A percentile compares a stretch with the other conserved stretches of the same genome.
Evolutionary conservation across 2,888 invertebrate species (phyloP).

Genomic region (Pseudoips prasinana): DNA sequence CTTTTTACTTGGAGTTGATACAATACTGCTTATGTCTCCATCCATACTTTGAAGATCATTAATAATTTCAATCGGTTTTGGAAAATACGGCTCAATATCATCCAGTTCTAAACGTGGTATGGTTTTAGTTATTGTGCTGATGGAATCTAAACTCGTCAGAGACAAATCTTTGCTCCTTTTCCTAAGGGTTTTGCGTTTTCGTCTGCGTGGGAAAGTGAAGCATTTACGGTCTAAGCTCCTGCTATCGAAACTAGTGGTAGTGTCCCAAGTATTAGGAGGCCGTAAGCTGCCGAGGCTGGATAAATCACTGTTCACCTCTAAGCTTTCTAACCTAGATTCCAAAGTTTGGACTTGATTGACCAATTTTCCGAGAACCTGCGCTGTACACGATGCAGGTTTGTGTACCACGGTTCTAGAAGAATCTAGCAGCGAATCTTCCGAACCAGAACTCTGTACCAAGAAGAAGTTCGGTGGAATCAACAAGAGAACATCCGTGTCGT

Average conservation of each 20-base stretch:
- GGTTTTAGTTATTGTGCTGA: constrained; percentile 28
- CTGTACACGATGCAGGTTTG: constrained; percentile 71
- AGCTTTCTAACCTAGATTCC: constrained; percentile 74
- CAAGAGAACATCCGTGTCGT: constrained; percentile 91
- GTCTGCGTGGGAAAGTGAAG: constrained; percentile 68
- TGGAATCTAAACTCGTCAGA: constrained; percentile 56
- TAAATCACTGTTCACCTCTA: constrained; percentile 60
- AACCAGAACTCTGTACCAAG: constrained; percentile 82
- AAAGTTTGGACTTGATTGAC: constrained; percentile 84
- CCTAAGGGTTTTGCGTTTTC: constrained; percentile 51
- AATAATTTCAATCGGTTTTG: constrained; percentile 33
- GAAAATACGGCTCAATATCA: constrained; percentile 16
- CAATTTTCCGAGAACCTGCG: constrained; percentile 76
- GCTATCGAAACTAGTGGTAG: constrained; percentile 57
- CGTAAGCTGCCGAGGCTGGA: constrained; percentile 45
- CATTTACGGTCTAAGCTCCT: constrained; percentile 59
- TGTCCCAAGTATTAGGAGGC: constrained; percentile 47
- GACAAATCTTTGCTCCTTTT: constrained; percentile 51
- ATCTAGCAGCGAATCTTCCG: constrained; percentile 72
- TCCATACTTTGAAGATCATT: constrained; percentile 68
- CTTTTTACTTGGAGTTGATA: constrained; percentile 70
- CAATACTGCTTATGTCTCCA: constrained; percentile 71
- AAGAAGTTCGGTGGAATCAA: constrained; percentile 90
- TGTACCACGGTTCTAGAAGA: constrained; percentile 73
- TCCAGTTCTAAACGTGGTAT: constrained; percentile 48